Conservation (phyloP, 2,113 vertebrate species). For the Piaya cayana region DNA sequence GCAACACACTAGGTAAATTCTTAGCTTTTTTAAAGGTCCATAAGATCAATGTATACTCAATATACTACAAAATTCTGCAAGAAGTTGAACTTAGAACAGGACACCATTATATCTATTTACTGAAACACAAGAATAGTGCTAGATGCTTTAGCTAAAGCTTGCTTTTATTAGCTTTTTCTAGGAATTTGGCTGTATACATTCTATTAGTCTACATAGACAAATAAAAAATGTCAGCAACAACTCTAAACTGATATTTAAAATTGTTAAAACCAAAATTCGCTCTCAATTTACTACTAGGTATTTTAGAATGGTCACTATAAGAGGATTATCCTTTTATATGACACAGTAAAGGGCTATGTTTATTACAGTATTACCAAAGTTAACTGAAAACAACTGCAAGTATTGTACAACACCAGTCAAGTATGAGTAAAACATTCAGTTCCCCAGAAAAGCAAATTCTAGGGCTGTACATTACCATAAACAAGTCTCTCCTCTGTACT, state of each 20-base stretch:
- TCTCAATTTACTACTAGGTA: background rate
- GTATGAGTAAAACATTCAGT: background rate
- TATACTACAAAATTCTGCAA: background rate
- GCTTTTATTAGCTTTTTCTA: background rate
- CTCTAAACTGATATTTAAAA: background rate
- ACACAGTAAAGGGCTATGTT: background rate
- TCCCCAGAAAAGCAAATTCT: background rate
- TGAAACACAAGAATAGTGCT: background rate
- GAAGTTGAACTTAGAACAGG: background rate
- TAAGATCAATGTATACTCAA: background rate
- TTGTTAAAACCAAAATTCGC: background rate
- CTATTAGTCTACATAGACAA: background rate
- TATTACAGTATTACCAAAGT: background rate
- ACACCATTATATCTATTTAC: background rate
- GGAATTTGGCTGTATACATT: background rate
- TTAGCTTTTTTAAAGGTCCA: background rate
- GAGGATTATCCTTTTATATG: background rate
- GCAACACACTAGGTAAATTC: background rate
- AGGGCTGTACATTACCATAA: background rate
- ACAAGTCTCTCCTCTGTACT: background rate
- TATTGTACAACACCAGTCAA: background rate
- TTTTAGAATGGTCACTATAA: background rate
- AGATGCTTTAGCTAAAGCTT: background rate
- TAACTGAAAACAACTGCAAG: background rate
- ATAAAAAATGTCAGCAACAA: background rate